Evolutionary conservation across 2,888 invertebrate species (phyloP), one percentile per base, ranked within the genome.

Genomic region (Ectemnius lituratus): DNA sequence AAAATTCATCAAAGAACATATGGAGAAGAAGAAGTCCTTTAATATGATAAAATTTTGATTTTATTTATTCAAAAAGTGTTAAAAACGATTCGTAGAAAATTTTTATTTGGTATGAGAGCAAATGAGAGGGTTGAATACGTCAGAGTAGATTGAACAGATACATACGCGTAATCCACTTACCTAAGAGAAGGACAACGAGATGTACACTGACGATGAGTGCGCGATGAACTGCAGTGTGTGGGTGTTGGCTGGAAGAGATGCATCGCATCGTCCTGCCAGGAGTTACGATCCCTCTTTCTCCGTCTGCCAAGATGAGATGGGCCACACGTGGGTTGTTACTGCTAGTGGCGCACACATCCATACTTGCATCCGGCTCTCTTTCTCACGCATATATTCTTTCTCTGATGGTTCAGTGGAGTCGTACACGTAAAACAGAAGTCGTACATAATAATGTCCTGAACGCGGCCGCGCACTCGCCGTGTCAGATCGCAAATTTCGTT

Each of bases 211-310:
- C 63, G 71, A 66, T 66, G 76, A 72, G 61, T 45, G 62, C 60
- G 57, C 59, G 62, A 18, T 47, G 63, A 37, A 59, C 23, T 27
- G 37, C 46, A 57, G 28, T 67, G 73, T 71, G 81, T 81, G 73
- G 81, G 81, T 62, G 81, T 70, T 28, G 37, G 59, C 23, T 62
- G 74, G 77, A 77, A 81, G 77, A 77, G 81, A 81, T 81, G 81
- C 77, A 81, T 81, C 81, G 81, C 71, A 81, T 81, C 72, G 73
- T 79, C 81, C 69, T 79, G 79, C 73, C 71, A 79, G 75, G 73
- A 81, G 73, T 81, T 81, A 81, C 70, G 62, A 66, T 67, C 37
- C 72, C 45, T 62, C 47, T 58, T 47, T 59, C 49, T 64, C 56
- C 52, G 60, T 46, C 46, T 37, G 60, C 37, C 8, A 46, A 37